A percentile compares a stretch with the other conserved stretches of the same genome.
phyloP scores from a whole-genome alignment of 2,797 vertebrate species.

The Molossus alvarezi region DNA sequence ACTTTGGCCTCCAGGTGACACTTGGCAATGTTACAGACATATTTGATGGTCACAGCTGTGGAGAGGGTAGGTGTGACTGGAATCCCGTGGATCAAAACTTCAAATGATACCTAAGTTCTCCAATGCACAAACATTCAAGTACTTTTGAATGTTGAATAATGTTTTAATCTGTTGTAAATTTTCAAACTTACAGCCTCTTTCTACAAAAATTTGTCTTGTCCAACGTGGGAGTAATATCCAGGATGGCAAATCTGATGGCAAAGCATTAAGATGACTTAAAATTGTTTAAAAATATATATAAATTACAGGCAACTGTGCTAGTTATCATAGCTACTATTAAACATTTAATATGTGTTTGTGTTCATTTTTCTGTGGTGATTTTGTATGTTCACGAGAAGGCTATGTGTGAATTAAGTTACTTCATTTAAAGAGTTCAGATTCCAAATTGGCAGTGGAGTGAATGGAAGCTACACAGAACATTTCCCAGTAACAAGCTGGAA shows the following conservation, averaged over 20 bases:
- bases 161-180: too few species aligned
- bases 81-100: not conserved
- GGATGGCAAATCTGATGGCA: not conserved
- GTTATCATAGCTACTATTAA: not conserved
- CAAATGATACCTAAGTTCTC: not conserved
- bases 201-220: not conserved
- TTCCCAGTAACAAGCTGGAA: too few species aligned
- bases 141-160: too few species aligned
- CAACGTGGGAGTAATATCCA: not conserved
- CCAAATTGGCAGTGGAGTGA: too few species aligned
- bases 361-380: not conserved
- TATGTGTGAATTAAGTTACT: not conserved
- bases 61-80: not conserved
- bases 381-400: not conserved
- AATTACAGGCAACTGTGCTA: not conserved
- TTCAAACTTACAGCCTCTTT: not conserved
- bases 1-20: not conserved
- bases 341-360: not conserved
- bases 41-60: not conserved
- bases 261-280: not conserved
- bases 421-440: not conserved
- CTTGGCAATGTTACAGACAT: not conserved
- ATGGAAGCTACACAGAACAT: too few species aligned
- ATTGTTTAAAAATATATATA: not conserved
- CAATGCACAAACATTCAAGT: not conserved